These are phyloP conservation scores for Drosophila neotestacea DNA, from an alignment of 2,888 invertebrate species.

Conservation along the genomic window DNA sequence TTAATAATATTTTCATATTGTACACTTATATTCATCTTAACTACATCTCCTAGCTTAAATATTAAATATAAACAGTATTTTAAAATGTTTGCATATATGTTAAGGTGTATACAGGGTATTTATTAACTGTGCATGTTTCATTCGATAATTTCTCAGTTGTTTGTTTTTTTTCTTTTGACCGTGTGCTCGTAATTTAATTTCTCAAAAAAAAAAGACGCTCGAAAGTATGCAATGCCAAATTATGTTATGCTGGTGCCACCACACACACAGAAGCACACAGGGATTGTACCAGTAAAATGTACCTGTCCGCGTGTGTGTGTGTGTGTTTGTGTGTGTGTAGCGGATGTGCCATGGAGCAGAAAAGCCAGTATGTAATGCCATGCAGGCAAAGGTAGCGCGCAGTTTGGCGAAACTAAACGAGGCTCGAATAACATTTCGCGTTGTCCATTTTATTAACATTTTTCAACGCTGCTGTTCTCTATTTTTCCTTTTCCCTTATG, in stretches of 20 bases:
- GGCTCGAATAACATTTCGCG: slow-evolving; percentile 40
- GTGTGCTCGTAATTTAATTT: slow-evolving; percentile 66
- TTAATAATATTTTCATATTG: no score
- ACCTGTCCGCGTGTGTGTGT: slow-evolving; percentile 4
- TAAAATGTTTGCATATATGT: neutral
- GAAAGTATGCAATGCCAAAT: slow-evolving; percentile 77
- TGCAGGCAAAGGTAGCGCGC: slow-evolving; percentile 24
- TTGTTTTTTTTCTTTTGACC: slow-evolving; percentile 20
- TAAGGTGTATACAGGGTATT: slow-evolving; percentile 18
- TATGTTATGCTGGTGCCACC: slow-evolving; percentile 58
- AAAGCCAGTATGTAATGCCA: slow-evolving; percentile 29
- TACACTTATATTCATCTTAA: no score
- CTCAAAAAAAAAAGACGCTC: slow-evolving; percentile 45
- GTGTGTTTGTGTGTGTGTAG: slow-evolving; percentile 11
- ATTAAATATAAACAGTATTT: no score
- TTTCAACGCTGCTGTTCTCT: slow-evolving; percentile 23
- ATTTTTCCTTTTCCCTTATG: neutral
- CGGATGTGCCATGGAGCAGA: slow-evolving; percentile 13
- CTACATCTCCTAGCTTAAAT: no score
- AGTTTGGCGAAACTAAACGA: slow-evolving; percentile 21
- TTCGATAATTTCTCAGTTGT: neutral
- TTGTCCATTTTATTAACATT: slow-evolving; percentile 74
- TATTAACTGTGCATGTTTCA: neutral
- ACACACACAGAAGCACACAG: slow-evolving; percentile 2
- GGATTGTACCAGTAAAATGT: neutral